Evolutionary conservation across 2,888 invertebrate species (phyloP), one percentile per base, ranked within the genome.

Genomic region (Ommatoiulus sabulosus): DNA sequence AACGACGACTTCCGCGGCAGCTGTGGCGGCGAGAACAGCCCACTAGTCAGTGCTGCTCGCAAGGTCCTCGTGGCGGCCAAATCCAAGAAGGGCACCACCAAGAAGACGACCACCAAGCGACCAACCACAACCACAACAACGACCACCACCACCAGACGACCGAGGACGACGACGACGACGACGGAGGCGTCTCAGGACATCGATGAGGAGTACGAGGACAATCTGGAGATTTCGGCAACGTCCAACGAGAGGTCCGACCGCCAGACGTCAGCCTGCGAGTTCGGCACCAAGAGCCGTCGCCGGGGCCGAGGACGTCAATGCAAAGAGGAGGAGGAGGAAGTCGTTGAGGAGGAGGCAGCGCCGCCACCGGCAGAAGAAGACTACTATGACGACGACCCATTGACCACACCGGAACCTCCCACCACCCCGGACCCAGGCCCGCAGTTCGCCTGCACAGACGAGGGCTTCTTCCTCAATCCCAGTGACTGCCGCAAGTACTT

Each of bases 1-100:
- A 98, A 97, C 92, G 98, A 98, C 90, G 98, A 98, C 92, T 98
- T 98, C 94, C 95, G 97, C 86, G 98, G 98, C n/a, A 95, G 94
- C 57, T 98, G 98, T 92, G 96, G 96, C 90, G 96, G 95, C 44
- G 95, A 96, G 92, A 96, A 97, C 0, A 98, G 97, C 93, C 98
- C 98, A 0, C 93, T 98, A 87, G 97, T 98, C 90, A 97, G 97
- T 92, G 97, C 97, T 0, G 97, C 89, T 48, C 86, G 90, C 84
- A 89, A 44, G 87, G 90, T 87, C 5, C 87, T 89, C 88, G 90
- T 85, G 44, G 17, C 63, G 17, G 20, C 86, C 48, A 88, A 85
- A 44, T 86, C 88, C 8, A 86, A 86, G 44, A 88, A 46, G 35
- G n/a, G 17, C 4, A 17, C 43, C n/a, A 72, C 80, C 72, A 87